Conservation (phyloP, 2,888 invertebrate species). For the Ecliptopera silaceata region DNA sequence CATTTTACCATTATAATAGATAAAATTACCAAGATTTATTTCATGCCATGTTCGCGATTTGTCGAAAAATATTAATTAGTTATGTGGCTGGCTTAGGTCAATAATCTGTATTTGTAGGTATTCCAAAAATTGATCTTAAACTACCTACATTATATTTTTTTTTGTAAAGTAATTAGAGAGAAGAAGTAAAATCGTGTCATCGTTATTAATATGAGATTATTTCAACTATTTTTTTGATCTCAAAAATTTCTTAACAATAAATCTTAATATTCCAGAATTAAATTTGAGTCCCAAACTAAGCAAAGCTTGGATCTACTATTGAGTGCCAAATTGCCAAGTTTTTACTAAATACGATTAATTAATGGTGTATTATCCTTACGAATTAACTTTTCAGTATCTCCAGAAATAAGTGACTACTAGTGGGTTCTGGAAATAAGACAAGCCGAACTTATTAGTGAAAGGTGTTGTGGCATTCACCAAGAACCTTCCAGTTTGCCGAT, state of each 20-base stretch:
- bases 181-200: not conserved
- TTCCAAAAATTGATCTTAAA: not conserved
- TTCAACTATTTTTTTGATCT: no score
- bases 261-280: no score
- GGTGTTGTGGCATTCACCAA: conserved; percentile 3
- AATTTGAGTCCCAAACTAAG: no score
- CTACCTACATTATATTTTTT: not conserved
- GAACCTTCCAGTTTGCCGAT: conserved; percentile 12
- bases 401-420: no score
- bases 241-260: no score
- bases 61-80: conserved; percentile 70
- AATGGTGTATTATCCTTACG: no score
- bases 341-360: no score
- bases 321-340: no score
- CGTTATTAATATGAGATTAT: no score
- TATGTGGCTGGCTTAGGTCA: conserved; percentile 52
- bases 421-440: not conserved
- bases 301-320: no score
- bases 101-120: conserved; percentile 46
- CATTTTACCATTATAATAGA: conserved; percentile 64
- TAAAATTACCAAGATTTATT: conserved; percentile 68
- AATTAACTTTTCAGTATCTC: no score
- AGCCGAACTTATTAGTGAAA: not conserved
- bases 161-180: no score
- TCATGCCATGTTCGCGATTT: conserved; percentile 55